phyloP scores from a whole-genome alignment of 2,888 invertebrate genomes.

The Plagodis dolabraria region DNA sequence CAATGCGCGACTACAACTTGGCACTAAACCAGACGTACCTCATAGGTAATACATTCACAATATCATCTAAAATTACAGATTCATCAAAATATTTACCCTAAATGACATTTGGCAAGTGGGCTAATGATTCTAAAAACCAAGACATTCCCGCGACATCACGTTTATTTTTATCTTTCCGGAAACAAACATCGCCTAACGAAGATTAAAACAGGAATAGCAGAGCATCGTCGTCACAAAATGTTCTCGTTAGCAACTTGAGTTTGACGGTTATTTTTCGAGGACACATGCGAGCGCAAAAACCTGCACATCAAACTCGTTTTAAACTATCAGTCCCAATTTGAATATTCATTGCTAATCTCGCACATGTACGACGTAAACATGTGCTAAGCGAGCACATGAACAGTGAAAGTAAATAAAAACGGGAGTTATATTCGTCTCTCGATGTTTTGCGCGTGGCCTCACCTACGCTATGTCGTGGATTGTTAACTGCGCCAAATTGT shows the following conservation, averaged over 20 bases:
- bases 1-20: conserved; percentile 61
- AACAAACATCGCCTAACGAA: conserved; percentile 31
- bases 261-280: conserved; percentile 80
- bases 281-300: conserved; percentile 66
- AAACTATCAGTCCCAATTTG: conserved; percentile 43
- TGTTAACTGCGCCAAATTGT: conserved; percentile 45
- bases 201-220: conserved; percentile 40
- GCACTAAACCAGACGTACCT: conserved; percentile 64
- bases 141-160: conserved; percentile 4
- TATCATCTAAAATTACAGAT: conserved; percentile 28
- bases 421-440: conserved; percentile 41
- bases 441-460: conserved; percentile 48
- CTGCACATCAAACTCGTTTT: conserved; percentile 64
- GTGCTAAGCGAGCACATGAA: conserved; percentile 40
- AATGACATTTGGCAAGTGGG: conserved; percentile 15
- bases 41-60: conserved; percentile 42
- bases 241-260: conserved; percentile 63
- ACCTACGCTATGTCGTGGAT: conserved; percentile 33
- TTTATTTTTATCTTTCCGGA: conserved; percentile 41
- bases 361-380: conserved; percentile 42
- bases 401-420: conserved; percentile 50
- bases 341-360: conserved; percentile 53
- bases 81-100: conserved; percentile 4
- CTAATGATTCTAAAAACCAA: conserved; percentile 14
- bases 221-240: conserved; percentile 44